phyloP scores from a whole-genome alignment of 2,113 vertebrate genomes.

The Quiscalus mexicanus region DNA sequence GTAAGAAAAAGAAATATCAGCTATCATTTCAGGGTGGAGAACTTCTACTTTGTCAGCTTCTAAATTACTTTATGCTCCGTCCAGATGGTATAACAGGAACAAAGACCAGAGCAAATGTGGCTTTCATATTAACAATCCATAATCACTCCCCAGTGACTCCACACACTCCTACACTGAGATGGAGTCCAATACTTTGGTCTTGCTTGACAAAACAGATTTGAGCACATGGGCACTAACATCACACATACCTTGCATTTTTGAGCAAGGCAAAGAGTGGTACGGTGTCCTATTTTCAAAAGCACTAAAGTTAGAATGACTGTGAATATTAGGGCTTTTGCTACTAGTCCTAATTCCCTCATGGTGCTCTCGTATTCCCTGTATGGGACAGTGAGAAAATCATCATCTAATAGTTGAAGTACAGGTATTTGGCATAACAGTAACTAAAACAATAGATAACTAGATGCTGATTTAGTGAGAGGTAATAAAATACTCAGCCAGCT shows the following conservation, averaged over 20 bases:
- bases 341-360: not conserved
- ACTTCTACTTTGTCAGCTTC: not conserved
- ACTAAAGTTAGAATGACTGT: not conserved
- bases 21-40: not conserved
- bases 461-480: not conserved
- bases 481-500: not conserved
- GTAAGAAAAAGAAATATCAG: not conserved
- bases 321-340: not conserved
- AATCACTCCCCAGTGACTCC: not conserved
- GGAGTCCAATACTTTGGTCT: not conserved
- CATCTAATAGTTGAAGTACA: not conserved
- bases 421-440: not conserved
- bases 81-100: not conserved
- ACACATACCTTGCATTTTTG: not conserved
- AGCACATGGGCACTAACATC: not conserved
- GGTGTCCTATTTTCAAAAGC: not conserved
- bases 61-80: not conserved
- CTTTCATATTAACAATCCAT: not conserved
- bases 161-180: not conserved
- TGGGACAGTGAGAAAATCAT: not conserved
- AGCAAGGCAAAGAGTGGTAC: not conserved
- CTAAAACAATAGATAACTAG: not conserved
- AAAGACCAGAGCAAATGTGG: not conserved
- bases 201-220: not conserved
- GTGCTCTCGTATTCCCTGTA: accelerated